Percentiles rank a stretch among this genome's conserved stretches.
phyloP scores from a whole-genome alignment of 64 coral and sea anemone species.

The Anthopleura sola region DNA sequence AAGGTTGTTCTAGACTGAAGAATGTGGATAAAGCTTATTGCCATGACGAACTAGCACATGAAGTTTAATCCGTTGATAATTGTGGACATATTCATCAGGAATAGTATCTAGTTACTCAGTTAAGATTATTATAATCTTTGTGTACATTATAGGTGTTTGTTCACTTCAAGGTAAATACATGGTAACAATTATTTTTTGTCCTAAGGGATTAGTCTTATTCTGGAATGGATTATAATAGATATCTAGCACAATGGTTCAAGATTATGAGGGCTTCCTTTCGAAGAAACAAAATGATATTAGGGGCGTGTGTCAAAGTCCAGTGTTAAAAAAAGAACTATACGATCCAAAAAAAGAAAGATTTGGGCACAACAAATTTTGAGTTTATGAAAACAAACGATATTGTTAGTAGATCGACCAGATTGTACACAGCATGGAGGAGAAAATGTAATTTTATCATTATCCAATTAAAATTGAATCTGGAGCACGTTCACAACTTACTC shows the following conservation, averaged over 20 bases:
- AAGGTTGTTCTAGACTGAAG: neutral
- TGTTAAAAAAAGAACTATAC: neutral
- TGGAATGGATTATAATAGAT: constrained; percentile 2
- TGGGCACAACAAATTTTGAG: neutral
- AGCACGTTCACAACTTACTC: no score
- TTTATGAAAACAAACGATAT: no score
- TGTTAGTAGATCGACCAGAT: no score
- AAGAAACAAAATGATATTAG: neutral
- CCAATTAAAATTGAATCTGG: no score
- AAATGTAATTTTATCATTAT: no score
- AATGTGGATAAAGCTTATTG: neutral
- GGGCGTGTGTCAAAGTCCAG: neutral
- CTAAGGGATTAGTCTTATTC: neutral
- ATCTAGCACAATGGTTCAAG: neutral
- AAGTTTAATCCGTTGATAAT: constrained; percentile 2
- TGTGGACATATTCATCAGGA: neutral
- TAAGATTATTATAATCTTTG: constrained; percentile 4
- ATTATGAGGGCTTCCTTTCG: neutral
- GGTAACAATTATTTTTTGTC: constrained; percentile 8
- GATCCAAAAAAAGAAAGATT: neutral
- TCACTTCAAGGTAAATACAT: constrained; percentile 13
- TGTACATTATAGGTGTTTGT: neutral
- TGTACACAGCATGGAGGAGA: no score
- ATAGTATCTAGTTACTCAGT: neutral
- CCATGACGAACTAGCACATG: neutral